These are phyloP conservation scores for Luperina nickerlii DNA, from an alignment of 2,888 invertebrate species.

Conservation along the genomic window DNA sequence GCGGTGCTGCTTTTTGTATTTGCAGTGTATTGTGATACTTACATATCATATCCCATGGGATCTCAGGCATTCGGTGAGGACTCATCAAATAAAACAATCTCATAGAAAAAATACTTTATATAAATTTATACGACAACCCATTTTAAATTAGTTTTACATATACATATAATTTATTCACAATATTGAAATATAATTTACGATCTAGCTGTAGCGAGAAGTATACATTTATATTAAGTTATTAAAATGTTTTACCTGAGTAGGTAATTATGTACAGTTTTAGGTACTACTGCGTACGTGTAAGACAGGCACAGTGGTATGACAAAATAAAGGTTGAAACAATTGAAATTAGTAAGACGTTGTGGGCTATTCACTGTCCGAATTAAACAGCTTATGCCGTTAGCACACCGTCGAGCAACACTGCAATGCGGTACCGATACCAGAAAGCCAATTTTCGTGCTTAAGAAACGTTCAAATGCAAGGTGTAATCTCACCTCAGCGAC, in stretches of 20 bases:
- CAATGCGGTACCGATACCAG: background rate
- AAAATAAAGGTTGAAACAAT: conserved; percentile 40
- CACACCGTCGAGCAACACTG: background rate
- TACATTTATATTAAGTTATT: conserved; percentile 64
- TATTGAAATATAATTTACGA: conserved; percentile 69
- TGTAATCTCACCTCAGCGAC: background rate
- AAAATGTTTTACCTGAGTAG: conserved; percentile 51
- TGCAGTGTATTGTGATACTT: background rate
- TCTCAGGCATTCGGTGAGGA: too few relatives aligned
- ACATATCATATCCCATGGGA: background rate
- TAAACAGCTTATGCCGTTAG: background rate
- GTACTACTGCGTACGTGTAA: conserved; percentile 68
- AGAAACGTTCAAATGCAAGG: background rate
- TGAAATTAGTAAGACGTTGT: conserved; percentile 27
- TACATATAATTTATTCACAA: conserved; percentile 75
- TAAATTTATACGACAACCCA: conserved; percentile 88
- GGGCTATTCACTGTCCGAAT: conserved; percentile 14
- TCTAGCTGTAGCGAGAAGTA: conserved; percentile 65
- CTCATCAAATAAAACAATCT: conserved; percentile 71
- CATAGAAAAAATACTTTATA: conserved; percentile 85
- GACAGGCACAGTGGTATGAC: conserved; percentile 82
- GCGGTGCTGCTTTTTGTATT: background rate
- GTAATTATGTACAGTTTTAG: conserved; percentile 68
- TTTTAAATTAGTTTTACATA: conserved; percentile 76
- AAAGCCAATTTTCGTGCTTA: background rate